Evolutionary conservation across 2,888 invertebrate species (phyloP).

Genomic region (Patella depressa): DNA sequence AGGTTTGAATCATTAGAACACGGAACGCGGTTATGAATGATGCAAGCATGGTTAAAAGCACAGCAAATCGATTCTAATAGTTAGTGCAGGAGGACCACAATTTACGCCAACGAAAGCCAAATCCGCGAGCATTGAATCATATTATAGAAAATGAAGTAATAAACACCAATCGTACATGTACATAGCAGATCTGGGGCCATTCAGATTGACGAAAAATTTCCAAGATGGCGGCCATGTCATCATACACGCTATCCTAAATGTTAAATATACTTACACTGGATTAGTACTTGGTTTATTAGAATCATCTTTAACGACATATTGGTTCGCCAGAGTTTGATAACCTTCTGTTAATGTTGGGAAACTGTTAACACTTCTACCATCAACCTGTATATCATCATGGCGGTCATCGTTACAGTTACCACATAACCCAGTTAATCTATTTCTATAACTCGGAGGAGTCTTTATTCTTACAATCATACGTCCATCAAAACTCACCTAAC

Average conservation of each 20-base stretch:
- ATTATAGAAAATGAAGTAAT: too few relatives aligned
- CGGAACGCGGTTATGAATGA: too few relatives aligned
- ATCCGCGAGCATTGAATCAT: too few relatives aligned
- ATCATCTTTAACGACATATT: conserved; percentile 29
- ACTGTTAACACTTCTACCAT: conserved; percentile 18
- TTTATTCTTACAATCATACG: conserved; percentile 19
- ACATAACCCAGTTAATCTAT: conserved; percentile 27
- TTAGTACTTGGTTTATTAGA: conserved; percentile 30
- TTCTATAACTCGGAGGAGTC: conserved; percentile 17
- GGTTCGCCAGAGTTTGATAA: conserved; percentile 22
- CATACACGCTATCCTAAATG: conserved; percentile 47
- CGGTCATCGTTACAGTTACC: conserved; percentile 31
- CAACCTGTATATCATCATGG: conserved; percentile 24
- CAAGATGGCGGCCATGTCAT: conserved; percentile 39
- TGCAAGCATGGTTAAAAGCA: too few relatives aligned
- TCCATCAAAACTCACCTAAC: conserved; percentile 26
- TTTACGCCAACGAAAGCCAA: too few relatives aligned
- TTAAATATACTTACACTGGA: conserved; percentile 25
- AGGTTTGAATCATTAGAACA: too few relatives aligned
- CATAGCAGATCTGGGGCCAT: too few relatives aligned
- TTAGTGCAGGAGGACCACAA: too few relatives aligned
- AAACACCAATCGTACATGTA: too few relatives aligned
- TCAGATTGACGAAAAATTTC: background rate
- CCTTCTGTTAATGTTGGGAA: conserved; percentile 22
- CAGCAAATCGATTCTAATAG: too few relatives aligned